Base-by-base conservation (phyloP, 2,113 vertebrate genomes). In the Brachyhypopomus gauderio region DNA sequence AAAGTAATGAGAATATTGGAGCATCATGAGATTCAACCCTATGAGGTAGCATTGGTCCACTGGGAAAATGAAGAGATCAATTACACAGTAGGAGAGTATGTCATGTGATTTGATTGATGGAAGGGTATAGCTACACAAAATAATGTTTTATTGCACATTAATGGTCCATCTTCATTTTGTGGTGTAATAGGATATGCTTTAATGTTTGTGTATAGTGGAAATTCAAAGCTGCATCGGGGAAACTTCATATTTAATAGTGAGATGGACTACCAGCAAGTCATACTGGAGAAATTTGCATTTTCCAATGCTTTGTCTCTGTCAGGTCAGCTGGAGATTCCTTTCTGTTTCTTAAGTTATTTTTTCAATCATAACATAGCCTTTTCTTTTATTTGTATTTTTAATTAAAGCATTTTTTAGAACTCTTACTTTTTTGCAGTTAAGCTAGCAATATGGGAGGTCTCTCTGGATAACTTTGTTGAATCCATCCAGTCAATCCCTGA, bases 11-110 rank as follows among this genome's bases (percentile, higher is more conserved):
- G 82, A 52, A 82, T 97, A 73, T 83, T 99, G 81, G 98, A 97
- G 78, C 94, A 87, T n/a, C 97, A 99, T 83, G 97, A 99, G 89
- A 94, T 96, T 79, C 95, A 98, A 87, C 95, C 98, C 0, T 99
- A 99, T 1, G 98, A 99, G 88, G 91, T 98, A 0, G 97, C 97
- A 0, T 84, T 99, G 81, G 95, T 99, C 34, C 95, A 99, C 64
- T 99, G 98, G 98, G 97, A 99, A 85, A 99, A 99, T 6, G 97
- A 99, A 85, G 97, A 98, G 87, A 93, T 99, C 11, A 98, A 94
- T 92, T 99, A 99, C 78, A 86, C 86, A n/a, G 89, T 95, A 83
- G 91, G 89, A 89, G 94, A 95, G 98, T 99, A 92, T 87, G 97
- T 87, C 19, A 36, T 38, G 19, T 52, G 6, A 55, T 66, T 67